Percentiles rank a stretch among this genome's conserved stretches.
phyloP scores from a whole-genome alignment of 2,113 vertebrate species.

The Microtus oregoni region DNA sequence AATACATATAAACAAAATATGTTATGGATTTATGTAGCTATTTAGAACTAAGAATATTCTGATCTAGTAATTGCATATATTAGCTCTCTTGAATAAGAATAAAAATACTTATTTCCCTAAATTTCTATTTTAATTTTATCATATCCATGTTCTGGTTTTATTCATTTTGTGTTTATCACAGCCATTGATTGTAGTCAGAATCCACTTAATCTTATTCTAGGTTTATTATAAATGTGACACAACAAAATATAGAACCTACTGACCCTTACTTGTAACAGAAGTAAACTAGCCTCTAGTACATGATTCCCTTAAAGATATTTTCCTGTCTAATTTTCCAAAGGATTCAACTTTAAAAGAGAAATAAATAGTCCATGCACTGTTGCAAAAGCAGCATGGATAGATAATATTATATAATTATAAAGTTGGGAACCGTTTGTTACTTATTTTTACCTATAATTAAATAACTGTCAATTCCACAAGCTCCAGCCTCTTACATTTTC shows the following conservation, averaged over 20 bases:
- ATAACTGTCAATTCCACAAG: constrained; percentile 42
- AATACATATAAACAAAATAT: background rate
- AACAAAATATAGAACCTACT: constrained; percentile 7
- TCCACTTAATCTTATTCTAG: background rate
- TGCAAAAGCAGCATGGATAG: background rate
- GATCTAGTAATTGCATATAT: background rate
- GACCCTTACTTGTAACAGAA: background rate
- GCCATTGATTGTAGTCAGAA: background rate
- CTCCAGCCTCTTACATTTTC: constrained; percentile 44
- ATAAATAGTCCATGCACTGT: constrained; percentile 29
- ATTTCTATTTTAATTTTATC: background rate
- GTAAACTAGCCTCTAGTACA: background rate
- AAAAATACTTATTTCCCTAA: background rate
- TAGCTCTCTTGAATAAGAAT: background rate
- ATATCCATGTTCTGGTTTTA: background rate
- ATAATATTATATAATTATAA: constrained; percentile 36
- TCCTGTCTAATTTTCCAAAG: background rate
- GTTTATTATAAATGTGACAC: constrained; percentile 44
- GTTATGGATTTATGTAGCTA: background rate
- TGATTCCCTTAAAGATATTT: constrained; percentile 3
- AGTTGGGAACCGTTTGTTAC: background rate
- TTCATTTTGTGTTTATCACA: background rate
- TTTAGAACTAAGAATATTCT: background rate
- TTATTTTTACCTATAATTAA: constrained; percentile 40
- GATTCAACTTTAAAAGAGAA: constrained; percentile 17